Conservation (phyloP, 2,888 invertebrate genomes). For the Stomorhina lunata region DNA sequence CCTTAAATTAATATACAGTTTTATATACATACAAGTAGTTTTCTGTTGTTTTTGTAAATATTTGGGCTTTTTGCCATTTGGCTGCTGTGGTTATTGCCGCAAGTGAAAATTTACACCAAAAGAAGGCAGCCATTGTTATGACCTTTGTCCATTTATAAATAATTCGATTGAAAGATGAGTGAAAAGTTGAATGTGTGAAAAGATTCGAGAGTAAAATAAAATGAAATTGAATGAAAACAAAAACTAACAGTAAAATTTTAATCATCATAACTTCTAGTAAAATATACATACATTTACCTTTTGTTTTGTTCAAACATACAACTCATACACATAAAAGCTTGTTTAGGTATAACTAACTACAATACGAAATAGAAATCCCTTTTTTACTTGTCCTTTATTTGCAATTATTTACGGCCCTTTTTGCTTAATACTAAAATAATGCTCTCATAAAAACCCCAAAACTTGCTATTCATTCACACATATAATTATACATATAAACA, state of each 20-base stretch:
- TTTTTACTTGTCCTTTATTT: background rate
- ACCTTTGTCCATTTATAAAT: conserved; percentile 56
- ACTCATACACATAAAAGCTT: no score
- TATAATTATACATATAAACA: no score
- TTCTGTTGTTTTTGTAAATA: conserved; percentile 13
- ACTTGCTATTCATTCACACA: background rate
- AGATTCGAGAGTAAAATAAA: conserved; percentile 29
- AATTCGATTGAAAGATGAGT: conserved; percentile 36
- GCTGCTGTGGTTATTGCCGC: conserved; percentile 57
- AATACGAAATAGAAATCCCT: no score
- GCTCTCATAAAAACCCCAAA: background rate
- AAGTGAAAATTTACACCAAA: conserved; percentile 60
- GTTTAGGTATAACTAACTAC: no score
- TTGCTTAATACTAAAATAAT: background rate
- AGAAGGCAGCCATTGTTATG: conserved; percentile 42
- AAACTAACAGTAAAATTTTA: background rate
- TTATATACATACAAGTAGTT: conserved; percentile 33
- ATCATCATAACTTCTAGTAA: background rate
- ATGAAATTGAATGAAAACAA: conserved; percentile 23
- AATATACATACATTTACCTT: no score
- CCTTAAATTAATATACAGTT: conserved; percentile 55
- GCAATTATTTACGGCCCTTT: background rate
- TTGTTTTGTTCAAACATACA: no score
- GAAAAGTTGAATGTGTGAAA: conserved; percentile 37
- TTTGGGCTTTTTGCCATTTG: conserved; percentile 64